A percentile compares a stretch with the other conserved stretches of the same genome.
Evolutionary conservation across 2,888 invertebrate species (phyloP).

Genomic region (Colostygia pectinataria): DNA sequence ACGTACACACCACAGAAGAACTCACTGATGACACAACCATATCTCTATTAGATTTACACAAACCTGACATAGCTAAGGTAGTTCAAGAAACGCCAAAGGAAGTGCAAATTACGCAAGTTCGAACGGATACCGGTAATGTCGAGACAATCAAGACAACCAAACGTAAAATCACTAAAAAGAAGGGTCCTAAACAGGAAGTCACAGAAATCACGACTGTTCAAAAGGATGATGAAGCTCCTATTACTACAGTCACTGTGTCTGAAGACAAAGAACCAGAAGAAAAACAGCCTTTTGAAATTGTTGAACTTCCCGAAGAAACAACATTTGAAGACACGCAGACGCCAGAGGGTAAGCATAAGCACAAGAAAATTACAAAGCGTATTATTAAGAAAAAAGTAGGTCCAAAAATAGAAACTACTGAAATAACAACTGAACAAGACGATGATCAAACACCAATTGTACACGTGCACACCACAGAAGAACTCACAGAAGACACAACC

Average conservation of each 20-base stretch:
- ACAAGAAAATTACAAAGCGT: not conserved
- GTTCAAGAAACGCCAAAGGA: slow-evolving; percentile 32
- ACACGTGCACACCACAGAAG: slow-evolving; percentile 26
- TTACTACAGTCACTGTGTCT: slow-evolving; percentile 50
- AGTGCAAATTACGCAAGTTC: slow-evolving; percentile 33
- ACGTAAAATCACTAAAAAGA: slow-evolving; percentile 41
- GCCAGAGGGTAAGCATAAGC: slow-evolving; percentile 14
- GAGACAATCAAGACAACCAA: slow-evolving; percentile 51
- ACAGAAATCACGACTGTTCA: slow-evolving; percentile 38
- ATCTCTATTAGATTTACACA: slow-evolving; percentile 27
- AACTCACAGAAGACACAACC: slow-evolving; percentile 46
- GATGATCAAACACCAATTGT: slow-evolving; percentile 50
- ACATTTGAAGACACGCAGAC: slow-evolving; percentile 47
- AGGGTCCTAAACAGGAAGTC: slow-evolving; percentile 37
- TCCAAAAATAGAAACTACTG: not conserved
- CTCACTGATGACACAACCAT: slow-evolving; percentile 42
- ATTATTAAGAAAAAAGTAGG: not conserved
- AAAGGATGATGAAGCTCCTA: slow-evolving; percentile 36
- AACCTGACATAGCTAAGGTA: slow-evolving; percentile 41
- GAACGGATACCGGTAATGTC: slow-evolving; percentile 36
- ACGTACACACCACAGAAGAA: slow-evolving; percentile 58
- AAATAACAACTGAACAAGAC: not conserved
- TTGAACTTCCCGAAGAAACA: slow-evolving; percentile 37
- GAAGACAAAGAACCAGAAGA: slow-evolving; percentile 15
- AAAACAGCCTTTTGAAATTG: slow-evolving; percentile 20